Evolutionary conservation across 2,888 invertebrate genomes (phyloP).

Genomic region (Xylota segnis): DNA sequence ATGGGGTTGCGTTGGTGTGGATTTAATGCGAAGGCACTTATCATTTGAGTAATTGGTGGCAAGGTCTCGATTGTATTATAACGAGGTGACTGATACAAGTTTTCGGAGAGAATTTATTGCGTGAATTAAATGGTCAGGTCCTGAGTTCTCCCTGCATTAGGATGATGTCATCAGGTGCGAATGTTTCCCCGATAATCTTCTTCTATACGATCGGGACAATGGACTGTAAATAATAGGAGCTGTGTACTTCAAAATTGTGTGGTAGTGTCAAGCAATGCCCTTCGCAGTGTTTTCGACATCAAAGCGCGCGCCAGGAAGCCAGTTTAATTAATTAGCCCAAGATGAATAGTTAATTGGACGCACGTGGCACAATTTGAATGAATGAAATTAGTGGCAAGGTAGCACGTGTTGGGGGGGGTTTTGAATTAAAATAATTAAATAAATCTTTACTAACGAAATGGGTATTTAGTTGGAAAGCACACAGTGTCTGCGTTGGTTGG

Average conservation of each 20-base stretch:
- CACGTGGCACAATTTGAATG: slow-evolving; percentile 3
- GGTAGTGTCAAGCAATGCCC: neutral
- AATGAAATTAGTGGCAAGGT: neutral
- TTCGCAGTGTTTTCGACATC: neutral
- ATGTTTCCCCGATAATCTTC: slow-evolving; percentile 27
- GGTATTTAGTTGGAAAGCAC: too few relatives aligned
- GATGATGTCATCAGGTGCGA: slow-evolving; percentile 45
- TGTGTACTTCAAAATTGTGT: neutral
- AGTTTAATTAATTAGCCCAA: slow-evolving; percentile 25
- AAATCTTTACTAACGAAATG: neutral
- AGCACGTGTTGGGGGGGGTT: slow-evolving; percentile 6
- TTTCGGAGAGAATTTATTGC: slow-evolving; percentile 39
- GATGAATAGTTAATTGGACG: slow-evolving; percentile 11
- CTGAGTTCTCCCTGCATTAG: slow-evolving; percentile 1
- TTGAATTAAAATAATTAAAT: slow-evolving; percentile 22
- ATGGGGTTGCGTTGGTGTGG: slow-evolving; percentile 57
- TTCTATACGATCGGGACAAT: neutral
- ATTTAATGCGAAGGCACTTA: slow-evolving; percentile 72
- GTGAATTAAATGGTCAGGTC: slow-evolving; percentile 56
- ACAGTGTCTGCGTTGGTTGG: too few relatives aligned
- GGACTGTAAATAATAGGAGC: neutral
- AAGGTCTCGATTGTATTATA: slow-evolving; percentile 68
- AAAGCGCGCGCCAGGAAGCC: neutral
- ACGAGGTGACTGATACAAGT: slow-evolving; percentile 68
- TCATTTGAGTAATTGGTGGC: slow-evolving; percentile 68